A percentile compares a stretch with the other conserved stretches of the same genome.
Conservation (phyloP, 2,888 invertebrate species). For the Drosophila paramelanica region DNA sequence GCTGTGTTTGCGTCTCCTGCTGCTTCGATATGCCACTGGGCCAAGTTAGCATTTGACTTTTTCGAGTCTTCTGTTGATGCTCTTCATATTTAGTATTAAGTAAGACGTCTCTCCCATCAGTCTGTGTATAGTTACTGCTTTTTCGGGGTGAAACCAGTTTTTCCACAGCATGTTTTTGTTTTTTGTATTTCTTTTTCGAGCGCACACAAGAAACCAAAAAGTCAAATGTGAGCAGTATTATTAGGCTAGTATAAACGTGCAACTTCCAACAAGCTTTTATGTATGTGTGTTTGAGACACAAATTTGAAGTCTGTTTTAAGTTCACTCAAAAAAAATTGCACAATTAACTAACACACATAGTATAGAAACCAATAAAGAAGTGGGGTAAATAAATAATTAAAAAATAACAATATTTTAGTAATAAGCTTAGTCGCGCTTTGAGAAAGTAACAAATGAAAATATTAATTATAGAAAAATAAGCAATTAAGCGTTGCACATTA, state of each 20-base stretch:
- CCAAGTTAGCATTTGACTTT: conserved; percentile 52
- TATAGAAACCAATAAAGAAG: not conserved
- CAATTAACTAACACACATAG: not conserved
- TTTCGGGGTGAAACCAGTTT: conserved; percentile 69
- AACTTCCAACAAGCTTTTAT: conserved; percentile 21
- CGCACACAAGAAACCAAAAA: conserved; percentile 32
- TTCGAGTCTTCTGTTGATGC: conserved; percentile 17
- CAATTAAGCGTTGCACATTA: not conserved
- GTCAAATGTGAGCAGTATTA: conserved; percentile 49
- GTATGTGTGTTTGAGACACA: conserved; percentile 4
- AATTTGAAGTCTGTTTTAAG: conserved; percentile 9
- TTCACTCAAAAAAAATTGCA: not conserved
- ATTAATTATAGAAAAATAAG: not conserved
- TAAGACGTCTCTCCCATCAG: conserved; percentile 26
- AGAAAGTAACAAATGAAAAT: not conserved
- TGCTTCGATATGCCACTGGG: conserved; percentile 14
- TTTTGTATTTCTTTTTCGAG: conserved; percentile 29
- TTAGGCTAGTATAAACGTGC: not conserved
- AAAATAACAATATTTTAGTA: not conserved
- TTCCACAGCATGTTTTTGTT: conserved; percentile 15
- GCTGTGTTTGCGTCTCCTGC: conserved; percentile 18
- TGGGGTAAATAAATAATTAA: not conserved
- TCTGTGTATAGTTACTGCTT: conserved; percentile 64
- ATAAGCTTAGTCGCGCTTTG: not conserved
- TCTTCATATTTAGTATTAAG: conserved; percentile 37